These are phyloP conservation scores for Limonius californicus DNA, from an alignment of 1,140 invertebrate genomes.

Conservation along the genomic window DNA sequence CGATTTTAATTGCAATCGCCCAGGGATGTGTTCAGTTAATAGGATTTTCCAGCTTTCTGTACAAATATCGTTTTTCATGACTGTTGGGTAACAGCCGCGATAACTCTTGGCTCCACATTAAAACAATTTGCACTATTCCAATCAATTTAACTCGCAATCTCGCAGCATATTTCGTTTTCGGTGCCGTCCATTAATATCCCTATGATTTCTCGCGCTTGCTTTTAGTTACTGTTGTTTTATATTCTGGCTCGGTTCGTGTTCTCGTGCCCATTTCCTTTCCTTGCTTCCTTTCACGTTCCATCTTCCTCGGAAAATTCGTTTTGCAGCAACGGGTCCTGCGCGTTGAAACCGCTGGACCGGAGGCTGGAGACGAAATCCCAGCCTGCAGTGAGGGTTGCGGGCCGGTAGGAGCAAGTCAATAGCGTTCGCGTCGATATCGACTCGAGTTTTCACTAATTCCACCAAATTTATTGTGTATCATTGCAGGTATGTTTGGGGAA, in stretches of 20 bases:
- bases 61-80: too few relatives aligned
- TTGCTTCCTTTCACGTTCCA: not conserved
- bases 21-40: too few relatives aligned
- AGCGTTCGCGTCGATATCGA: constrained; percentile 20
- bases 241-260: not conserved
- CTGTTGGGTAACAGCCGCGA: too few relatives aligned
- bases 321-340: constrained; percentile 5
- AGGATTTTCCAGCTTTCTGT: too few relatives aligned
- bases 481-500: not conserved
- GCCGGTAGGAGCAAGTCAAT: constrained; percentile 25
- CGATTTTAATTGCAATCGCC: too few relatives aligned
- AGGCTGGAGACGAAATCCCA: constrained; percentile 30
- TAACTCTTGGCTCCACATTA: too few relatives aligned
- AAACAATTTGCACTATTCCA: too few relatives aligned
- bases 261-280: constrained; percentile 4
- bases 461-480: not conserved
- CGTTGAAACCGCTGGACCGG: constrained; percentile 25
- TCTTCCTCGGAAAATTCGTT: constrained; percentile 8
- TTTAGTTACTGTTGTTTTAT: constrained; percentile 7
- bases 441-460: constrained; percentile 7
- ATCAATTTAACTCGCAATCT: too few relatives aligned
- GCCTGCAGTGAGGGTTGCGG: constrained; percentile 37
- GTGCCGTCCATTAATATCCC: not conserved
- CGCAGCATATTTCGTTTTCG: too few relatives aligned
- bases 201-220: not conserved